Percentiles rank a stretch among this genome's conserved stretches.
Evolutionary conservation across 2,888 invertebrate species (phyloP).

Genomic region (Steinernema scapterisci): DNA sequence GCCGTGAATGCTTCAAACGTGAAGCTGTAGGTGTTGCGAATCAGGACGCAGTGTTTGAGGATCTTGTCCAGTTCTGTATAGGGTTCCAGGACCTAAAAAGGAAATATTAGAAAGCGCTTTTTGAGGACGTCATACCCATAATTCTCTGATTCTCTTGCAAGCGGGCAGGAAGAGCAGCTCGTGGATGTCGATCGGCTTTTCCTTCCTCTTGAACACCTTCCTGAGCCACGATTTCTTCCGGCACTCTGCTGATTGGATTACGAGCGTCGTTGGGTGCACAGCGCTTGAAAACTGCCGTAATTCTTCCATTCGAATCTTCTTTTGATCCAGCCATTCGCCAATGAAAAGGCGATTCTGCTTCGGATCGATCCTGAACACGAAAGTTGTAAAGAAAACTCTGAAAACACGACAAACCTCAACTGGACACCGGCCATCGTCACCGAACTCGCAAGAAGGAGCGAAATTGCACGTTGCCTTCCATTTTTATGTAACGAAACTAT

Average conservation of each 20-base stretch:
- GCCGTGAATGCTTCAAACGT: not conserved
- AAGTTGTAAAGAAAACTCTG: not conserved
- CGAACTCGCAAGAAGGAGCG: too few relatives aligned
- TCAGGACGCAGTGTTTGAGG: not conserved
- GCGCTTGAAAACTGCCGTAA: not conserved
- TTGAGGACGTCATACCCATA: not conserved
- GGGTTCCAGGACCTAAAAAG: not conserved
- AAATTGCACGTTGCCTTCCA: not conserved
- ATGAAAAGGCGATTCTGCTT: not conserved
- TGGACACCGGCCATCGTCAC: too few relatives aligned
- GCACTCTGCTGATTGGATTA: not conserved
- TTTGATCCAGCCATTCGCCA: not conserved
- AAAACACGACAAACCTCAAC: not conserved
- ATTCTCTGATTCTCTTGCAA: not conserved
- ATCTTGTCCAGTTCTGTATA: not conserved
- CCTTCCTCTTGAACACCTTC: not conserved
- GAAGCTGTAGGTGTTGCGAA: conserved; percentile 2
- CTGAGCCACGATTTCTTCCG: not conserved
- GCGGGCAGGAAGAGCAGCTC: not conserved
- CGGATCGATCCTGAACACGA: not conserved
- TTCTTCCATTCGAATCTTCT: not conserved
- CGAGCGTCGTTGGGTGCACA: not conserved
- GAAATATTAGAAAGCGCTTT: too few relatives aligned
- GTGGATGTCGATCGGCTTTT: conserved; percentile 2
- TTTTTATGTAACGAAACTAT: not conserved